Percentiles rank a stretch among this genome's conserved stretches.
phyloP scores from a whole-genome alignment of 2,113 vertebrate genomes.

The Telmatochromis sp. region DNA sequence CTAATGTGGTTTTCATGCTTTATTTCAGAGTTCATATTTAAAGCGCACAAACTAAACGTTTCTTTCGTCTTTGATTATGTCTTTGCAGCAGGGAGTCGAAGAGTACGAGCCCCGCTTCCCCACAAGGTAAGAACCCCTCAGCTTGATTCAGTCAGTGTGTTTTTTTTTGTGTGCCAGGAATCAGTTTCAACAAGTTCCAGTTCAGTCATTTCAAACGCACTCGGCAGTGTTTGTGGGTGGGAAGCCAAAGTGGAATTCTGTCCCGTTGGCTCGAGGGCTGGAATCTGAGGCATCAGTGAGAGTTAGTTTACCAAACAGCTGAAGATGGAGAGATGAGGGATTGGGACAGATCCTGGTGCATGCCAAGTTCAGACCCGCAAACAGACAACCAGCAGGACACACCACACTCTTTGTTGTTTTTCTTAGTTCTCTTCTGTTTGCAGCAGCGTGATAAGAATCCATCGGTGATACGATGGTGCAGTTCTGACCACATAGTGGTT shows the following conservation, averaged over 20 bases:
- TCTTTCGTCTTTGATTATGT: neutral
- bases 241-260: neutral
- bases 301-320: neutral
- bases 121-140: slow-evolving; percentile 79
- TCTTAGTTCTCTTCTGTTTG: neutral
- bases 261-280: neutral
- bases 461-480: neutral
- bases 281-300: neutral
- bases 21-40: neutral
- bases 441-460: neutral
- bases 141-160: neutral
- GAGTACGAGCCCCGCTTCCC: slow-evolving; percentile 82
- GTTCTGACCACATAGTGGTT: rapidly evolving
- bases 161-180: neutral
- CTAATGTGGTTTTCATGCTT: neutral
- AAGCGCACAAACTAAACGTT: neutral
- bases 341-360: neutral
- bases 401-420: neutral
- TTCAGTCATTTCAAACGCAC: neutral
- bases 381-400: neutral
- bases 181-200: neutral
- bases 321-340: neutral
- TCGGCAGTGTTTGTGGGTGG: neutral
- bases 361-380: neutral
- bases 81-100: slow-evolving; percentile 71